phyloP scores from a whole-genome alignment of 2,888 invertebrate species.

The Lasioglossum zephyrum region DNA sequence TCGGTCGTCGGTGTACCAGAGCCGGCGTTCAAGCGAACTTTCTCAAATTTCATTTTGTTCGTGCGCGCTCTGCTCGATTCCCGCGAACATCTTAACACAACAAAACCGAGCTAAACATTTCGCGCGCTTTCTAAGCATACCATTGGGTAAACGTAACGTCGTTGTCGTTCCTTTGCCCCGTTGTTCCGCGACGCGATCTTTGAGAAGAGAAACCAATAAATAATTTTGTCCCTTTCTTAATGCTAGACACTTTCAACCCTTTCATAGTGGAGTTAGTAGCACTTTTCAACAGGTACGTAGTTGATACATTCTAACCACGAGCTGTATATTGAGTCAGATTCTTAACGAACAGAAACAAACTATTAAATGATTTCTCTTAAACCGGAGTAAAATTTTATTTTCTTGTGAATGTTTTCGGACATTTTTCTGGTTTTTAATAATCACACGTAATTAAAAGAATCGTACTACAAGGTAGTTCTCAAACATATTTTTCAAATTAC shows the following conservation, averaged over 20 bases:
- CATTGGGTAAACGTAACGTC: neutral
- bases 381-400: too few species aligned
- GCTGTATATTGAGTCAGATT: too few species aligned
- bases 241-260: neutral
- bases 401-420: too few species aligned
- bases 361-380: too few species aligned
- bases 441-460: too few species aligned
- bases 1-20: constrained; percentile 48
- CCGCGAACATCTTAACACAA: constrained; percentile 19
- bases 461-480: too few species aligned
- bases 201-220: neutral
- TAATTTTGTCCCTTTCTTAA: neutral
- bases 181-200: neutral
- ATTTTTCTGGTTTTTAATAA: too few species aligned
- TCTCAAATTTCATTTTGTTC: constrained; percentile 64
- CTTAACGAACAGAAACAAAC: too few species aligned
- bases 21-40: constrained; percentile 41
- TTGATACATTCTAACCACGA: too few species aligned
- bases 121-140: constrained; percentile 46
- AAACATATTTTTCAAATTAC: too few species aligned
- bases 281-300: too few species aligned
- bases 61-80: constrained; percentile 4
- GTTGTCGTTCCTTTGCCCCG: neutral
- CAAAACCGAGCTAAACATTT: constrained; percentile 23
- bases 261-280: neutral